Conservation (phyloP, 2,113 vertebrate genomes). For the Pyrgilauda ruficollis region DNA sequence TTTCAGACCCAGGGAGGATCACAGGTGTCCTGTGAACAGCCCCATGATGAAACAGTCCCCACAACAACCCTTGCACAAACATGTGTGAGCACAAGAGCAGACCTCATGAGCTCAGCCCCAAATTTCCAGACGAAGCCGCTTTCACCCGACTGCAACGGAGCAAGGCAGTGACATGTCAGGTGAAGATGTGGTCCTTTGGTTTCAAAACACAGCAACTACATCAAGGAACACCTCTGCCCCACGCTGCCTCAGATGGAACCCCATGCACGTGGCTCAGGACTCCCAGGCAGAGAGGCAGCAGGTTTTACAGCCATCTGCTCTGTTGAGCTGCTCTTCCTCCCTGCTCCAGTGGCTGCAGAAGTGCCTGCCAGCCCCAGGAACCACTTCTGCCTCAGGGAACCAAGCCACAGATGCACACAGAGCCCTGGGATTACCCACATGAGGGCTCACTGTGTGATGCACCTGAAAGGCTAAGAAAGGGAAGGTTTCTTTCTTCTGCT, state of each 20-base stretch:
- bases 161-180: background rate
- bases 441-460: too few species aligned
- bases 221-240: background rate
- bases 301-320: background rate
- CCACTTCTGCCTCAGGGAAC: background rate
- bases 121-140: background rate
- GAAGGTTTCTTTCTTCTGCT: background rate
- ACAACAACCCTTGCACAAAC: background rate
- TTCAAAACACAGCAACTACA: background rate
- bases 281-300: background rate
- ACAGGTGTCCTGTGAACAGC: background rate
- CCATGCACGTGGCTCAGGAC: fast-evolving
- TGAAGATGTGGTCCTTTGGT: background rate
- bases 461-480: background rate
- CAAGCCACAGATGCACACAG: background rate
- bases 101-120: background rate
- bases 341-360: background rate
- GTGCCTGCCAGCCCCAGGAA: background rate
- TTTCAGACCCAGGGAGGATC: background rate
- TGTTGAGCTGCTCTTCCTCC: background rate
- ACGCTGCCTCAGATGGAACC: background rate
- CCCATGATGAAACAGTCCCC: background rate
- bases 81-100: background rate
- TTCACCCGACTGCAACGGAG: fast-evolving
- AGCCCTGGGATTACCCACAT: background rate